Evolutionary conservation across 1,140 invertebrate species (phyloP), one percentile per base, ranked within the genome.

Genomic region (Drosophila sulfurigaster): DNA sequence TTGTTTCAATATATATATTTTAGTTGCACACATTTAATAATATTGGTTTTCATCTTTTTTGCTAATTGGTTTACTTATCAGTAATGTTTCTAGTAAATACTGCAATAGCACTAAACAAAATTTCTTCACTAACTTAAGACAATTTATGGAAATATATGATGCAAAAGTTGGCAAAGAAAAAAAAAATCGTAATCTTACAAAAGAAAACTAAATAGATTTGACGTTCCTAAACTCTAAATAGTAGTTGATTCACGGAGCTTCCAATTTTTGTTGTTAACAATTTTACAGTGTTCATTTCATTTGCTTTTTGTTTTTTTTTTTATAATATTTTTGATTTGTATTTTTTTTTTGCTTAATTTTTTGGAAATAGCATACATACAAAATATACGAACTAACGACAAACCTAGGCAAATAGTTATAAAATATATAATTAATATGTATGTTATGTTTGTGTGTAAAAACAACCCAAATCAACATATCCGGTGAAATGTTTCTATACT

Each of bases 41-140:
- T 48, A 49, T 66, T 58, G 5, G 2, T 67, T 35, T 38, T 38
- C 32, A 25, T 25, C 20, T 25, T 32, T 59, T 60, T 52, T 13
- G 57, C 54, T 73, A 73, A 73, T 67, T 73, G 8, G 5, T 73
- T 73, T 67, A 73, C 63, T 73, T 73, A 73, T 45, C 8, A 28
- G 20, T 69, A 85, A 71, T 67, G 51, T 78, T 86, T 79, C 75
- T 86, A 69, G 67, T 86, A 79, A 86, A 86, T 86, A 86, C 82
- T 86, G 82, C 82, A 81, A 86, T 86, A 86, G 82, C 82, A 86
- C 70, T 86, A 78, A 86, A 86, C 78, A 82, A 86, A 85, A 81
- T 75, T 30, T 73, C 41, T 79, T 69, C 45, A 81, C 71, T 86
- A 81, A 79, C 82, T 73, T 86, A 87, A 86, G 77, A 79, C 75